Conservation (phyloP, 2,113 vertebrate species). For the Pardalotus punctatus region DNA sequence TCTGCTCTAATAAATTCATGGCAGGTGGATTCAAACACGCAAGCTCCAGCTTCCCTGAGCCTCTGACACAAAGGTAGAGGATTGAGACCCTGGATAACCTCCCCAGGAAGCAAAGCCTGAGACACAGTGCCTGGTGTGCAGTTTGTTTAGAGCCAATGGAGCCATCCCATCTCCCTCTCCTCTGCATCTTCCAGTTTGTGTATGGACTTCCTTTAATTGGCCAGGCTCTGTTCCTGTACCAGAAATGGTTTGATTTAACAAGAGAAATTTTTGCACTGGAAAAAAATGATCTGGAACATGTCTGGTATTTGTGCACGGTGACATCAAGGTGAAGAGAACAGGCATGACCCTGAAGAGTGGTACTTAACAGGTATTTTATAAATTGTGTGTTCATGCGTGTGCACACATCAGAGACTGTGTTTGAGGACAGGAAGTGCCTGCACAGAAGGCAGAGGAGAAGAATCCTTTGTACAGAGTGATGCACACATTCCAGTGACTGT, state of each 20-base stretch:
- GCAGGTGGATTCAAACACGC: background rate
- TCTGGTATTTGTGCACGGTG: background rate
- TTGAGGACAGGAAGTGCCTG: background rate
- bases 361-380: background rate
- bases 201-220: slow-evolving; percentile 62
- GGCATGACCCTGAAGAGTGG: background rate
- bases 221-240: slow-evolving; percentile 71
- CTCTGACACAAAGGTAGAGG: slow-evolving; percentile 5
- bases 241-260: background rate
- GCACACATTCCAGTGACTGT: background rate
- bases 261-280: background rate
- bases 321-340: background rate
- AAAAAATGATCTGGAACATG: background rate
- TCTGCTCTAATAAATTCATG: background rate
- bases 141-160: slow-evolving; percentile 69
- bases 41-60: slow-evolving; percentile 6
- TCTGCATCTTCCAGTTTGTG: slow-evolving; percentile 63
- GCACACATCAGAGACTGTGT: background rate
- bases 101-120: slow-evolving; percentile 63
- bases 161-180: slow-evolving; percentile 61
- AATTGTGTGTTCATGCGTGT: background rate
- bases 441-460: background rate
- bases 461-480: background rate
- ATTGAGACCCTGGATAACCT: slow-evolving; percentile 71
- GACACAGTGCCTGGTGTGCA: slow-evolving; percentile 56